A percentile compares a stretch with the other conserved stretches of the same genome.
Conservation (phyloP, 2,113 vertebrate genomes). For the Fregetta grallaria region DNA sequence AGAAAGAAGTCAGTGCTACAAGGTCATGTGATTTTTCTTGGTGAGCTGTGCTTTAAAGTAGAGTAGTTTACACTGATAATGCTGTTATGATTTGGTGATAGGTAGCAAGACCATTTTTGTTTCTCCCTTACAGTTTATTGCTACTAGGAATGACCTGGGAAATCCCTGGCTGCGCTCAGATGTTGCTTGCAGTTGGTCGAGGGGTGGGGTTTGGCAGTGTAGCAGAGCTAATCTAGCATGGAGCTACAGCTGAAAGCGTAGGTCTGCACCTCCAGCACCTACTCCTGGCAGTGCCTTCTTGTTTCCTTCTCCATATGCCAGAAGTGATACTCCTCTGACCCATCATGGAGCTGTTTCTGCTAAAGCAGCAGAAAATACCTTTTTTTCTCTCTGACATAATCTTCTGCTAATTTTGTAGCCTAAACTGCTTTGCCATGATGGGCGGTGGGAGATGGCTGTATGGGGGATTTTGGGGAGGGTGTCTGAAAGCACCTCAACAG, state of each 20-base stretch:
- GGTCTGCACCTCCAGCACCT: background rate
- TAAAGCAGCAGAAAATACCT: background rate
- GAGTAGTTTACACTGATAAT: background rate
- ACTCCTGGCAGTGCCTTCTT: background rate
- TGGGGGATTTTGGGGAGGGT: background rate
- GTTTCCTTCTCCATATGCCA: background rate
- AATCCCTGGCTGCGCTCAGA: background rate
- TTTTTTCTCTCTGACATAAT: background rate
- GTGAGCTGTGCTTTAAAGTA: background rate
- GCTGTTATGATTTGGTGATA: background rate
- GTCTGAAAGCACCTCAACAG: background rate
- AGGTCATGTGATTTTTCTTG: background rate
- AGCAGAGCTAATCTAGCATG: background rate
- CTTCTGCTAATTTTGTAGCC: background rate
- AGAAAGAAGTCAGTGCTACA: background rate
- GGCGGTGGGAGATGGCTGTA: fast-evolving
- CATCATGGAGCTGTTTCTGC: background rate
- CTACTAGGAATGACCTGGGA: background rate
- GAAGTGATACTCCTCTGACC: background rate
- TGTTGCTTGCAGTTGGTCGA: background rate
- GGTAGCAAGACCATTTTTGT: background rate
- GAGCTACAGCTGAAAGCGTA: background rate
- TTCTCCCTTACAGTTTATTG: background rate
- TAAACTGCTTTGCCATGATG: background rate
- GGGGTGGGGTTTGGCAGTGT: background rate